Evolutionary conservation across 2,888 invertebrate species (phyloP), one percentile per base, ranked within the genome.

Genomic region (Atethmia centrago): DNA sequence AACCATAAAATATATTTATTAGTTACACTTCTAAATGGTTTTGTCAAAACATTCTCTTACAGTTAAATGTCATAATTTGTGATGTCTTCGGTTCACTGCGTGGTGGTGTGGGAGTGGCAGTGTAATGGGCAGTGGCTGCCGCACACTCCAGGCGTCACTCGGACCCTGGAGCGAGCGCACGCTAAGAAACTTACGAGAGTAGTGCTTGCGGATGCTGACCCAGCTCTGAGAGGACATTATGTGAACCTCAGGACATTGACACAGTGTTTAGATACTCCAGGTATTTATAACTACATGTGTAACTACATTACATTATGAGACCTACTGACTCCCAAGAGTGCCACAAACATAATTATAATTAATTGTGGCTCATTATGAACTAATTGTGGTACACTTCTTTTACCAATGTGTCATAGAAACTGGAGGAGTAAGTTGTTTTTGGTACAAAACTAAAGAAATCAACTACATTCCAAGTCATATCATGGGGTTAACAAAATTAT

Each of bases 201-300:
- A 10, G 97, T 98, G 87, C 95, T 99, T n/a, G 98, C 98, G 68
- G 98, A 99, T 94, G 98, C 98, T 2, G 98, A 99, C 92, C 98
- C 98, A 0, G 96, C 97, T 76, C 94, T 98, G 69, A 97, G 97
- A 89, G 98, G 98, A 83, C 98, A 97, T 92, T 98, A 98, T 92
- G 98, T 98, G 47, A 98, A 98, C 93, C 95, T 98, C 73, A 96
- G 97, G 73, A 98, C 98, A 9, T 97, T 98, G 84, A 97, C 97
- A 21, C 98, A 98, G 91, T 97, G 97, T 89, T 96, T 96, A 2
- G 98, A 98, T 88, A 97, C 92, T 47, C 88, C 93, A 66, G 94
- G 95, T 95, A 81, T 78, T 81, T 64, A n/a, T n/a, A n/a, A n/a
- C n/a, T n/a, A n/a, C n/a, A n/a, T n/a, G n/a, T 51, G 53, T 14